Conservation (phyloP, 2,888 invertebrate species). For the Mamestra brassicae region DNA sequence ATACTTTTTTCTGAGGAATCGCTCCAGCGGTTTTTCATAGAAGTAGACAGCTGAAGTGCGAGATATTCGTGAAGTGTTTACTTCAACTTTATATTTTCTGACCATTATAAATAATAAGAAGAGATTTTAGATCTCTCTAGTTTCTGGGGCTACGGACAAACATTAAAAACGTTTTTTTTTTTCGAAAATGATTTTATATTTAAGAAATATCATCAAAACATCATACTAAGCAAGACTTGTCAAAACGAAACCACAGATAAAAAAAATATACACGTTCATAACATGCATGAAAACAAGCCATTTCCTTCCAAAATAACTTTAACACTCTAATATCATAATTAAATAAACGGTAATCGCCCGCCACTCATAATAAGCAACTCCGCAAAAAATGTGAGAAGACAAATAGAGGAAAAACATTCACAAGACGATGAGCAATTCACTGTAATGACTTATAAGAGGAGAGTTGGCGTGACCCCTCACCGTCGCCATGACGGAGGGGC, state of each 20-base stretch:
- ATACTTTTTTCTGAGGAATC: not conserved
- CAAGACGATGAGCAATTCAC: constrained; percentile 63
- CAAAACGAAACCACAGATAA: not conserved
- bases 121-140: not conserved
- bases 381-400: constrained; percentile 54
- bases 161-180: not conserved
- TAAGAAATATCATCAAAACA: not conserved
- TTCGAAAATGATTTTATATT: not conserved
- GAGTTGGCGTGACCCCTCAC: constrained; percentile 53
- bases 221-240: not conserved
- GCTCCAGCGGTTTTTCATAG: constrained; percentile 1
- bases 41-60: not conserved
- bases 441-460: constrained; percentile 63
- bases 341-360: constrained; percentile 43
- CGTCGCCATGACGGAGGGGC: constrained; percentile 42
- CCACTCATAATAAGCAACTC: constrained; percentile 47
- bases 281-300: not conserved
- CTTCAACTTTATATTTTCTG: constrained; percentile 20
- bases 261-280: not conserved
- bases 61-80: constrained; percentile 16
- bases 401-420: constrained; percentile 60
- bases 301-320: constrained; percentile 9
- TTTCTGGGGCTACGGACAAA: not conserved
- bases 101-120: constrained; percentile 10
- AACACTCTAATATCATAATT: constrained; percentile 17